A percentile compares a stretch with the other conserved stretches of the same genome.
Evolutionary conservation across 2,797 vertebrate species (phyloP).

Genomic region (Acropternis orthonyx): DNA sequence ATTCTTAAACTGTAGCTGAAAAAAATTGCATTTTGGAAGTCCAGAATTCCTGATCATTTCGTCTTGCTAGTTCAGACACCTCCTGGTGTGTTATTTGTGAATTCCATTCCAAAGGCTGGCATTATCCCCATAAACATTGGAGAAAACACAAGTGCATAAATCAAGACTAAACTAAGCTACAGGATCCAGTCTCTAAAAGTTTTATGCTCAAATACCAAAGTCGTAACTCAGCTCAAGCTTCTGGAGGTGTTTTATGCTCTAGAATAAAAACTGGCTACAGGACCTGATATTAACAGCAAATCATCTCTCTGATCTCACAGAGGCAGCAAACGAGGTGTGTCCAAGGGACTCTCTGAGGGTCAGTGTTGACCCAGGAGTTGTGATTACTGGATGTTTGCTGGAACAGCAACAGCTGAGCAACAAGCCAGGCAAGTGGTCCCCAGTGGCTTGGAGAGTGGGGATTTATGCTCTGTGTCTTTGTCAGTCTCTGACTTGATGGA

Average conservation of each 20-base stretch:
- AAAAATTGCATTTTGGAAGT: not conserved
- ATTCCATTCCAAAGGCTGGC: not conserved
- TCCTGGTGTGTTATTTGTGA: not conserved
- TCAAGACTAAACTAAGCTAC: not conserved
- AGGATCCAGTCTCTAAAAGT: not conserved
- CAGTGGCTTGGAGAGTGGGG: not conserved
- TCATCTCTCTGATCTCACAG: not conserved
- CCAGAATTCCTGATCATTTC: not conserved
- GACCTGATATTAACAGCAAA: not conserved
- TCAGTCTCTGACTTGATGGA: not conserved
- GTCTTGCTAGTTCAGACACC: not conserved
- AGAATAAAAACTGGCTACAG: not conserved
- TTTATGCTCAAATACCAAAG: not conserved
- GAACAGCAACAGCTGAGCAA: not conserved
- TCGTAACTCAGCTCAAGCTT: not conserved
- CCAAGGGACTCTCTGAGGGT: not conserved
- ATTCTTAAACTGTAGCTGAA: not conserved
- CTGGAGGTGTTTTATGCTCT: not conserved
- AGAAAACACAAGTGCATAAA: not conserved
- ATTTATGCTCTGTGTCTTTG: not conserved
- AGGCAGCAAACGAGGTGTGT: not conserved
- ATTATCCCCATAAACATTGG: not conserved
- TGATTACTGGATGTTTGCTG: not conserved
- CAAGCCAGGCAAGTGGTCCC: not conserved
- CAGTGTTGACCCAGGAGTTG: not conserved